phyloP scores from a whole-genome alignment of 2,888 invertebrate genomes.

The Folsomia candida region DNA sequence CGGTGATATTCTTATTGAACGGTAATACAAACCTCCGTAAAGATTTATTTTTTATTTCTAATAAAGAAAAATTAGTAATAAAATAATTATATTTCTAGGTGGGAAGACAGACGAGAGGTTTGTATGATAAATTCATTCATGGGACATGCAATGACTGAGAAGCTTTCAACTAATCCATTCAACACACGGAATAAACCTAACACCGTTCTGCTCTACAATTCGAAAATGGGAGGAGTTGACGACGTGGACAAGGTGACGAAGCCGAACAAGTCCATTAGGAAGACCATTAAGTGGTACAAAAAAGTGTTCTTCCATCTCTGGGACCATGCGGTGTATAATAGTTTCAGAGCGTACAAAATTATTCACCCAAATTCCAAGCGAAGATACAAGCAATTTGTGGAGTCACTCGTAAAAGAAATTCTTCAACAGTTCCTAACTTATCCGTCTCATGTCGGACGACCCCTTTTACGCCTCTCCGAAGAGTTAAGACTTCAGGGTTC shows the following conservation, averaged over 20 bases:
- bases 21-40: neutral
- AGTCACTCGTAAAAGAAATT: neutral
- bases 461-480: neutral
- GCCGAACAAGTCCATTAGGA: constrained; percentile 13
- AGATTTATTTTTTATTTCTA: neutral
- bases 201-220: constrained; percentile 28
- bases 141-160: constrained; percentile 16
- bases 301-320: constrained; percentile 31
- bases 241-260: constrained; percentile 16
- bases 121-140: too few species aligned
- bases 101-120: too few species aligned
- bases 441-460: neutral
- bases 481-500: neutral
- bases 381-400: neutral
- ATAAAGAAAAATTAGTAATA: neutral
- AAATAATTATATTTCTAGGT: constrained; percentile 6
- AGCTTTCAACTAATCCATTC: constrained; percentile 5
- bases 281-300: constrained; percentile 36
- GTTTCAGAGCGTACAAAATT: neutral
- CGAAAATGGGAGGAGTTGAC: constrained; percentile 33
- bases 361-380: neutral
- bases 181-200: constrained; percentile 23
- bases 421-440: neutral
- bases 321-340: constrained; percentile 25
- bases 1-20: constrained; percentile 15